Percentiles rank a stretch among this genome's conserved stretches.
Conservation (phyloP, 2,113 vertebrate species). For the Laticauda colubrina region DNA sequence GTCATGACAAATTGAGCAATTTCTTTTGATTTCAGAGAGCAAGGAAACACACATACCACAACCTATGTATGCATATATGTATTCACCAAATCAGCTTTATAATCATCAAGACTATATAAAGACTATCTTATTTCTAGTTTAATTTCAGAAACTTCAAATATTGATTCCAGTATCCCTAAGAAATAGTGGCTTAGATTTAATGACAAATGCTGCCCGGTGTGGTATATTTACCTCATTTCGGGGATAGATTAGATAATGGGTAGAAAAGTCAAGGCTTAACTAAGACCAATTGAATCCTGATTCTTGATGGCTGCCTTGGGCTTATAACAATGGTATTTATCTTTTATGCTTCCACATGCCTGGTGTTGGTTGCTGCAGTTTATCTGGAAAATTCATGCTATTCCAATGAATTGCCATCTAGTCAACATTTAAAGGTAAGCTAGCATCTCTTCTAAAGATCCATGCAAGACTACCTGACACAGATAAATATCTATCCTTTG, state of each 20-base stretch:
- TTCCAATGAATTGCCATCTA: not conserved
- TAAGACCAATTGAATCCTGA: not conserved
- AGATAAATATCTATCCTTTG: not conserved
- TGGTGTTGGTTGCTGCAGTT: not conserved
- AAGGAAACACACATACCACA: not conserved
- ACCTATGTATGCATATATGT: not conserved
- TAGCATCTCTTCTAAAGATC: not conserved
- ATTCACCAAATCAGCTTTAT: not conserved
- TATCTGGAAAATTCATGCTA: not conserved
- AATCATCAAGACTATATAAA: not conserved
- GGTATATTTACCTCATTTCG: not conserved
- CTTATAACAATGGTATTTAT: not conserved
- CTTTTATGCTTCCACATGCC: not conserved
- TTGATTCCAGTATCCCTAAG: not conserved
- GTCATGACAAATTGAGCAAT: not conserved
- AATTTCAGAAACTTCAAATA: not conserved
- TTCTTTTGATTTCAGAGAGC: constrained; percentile 30
- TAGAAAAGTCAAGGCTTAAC: not conserved
- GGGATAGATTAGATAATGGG: constrained; percentile 11
- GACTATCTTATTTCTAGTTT: not conserved
- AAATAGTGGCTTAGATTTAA: not conserved
- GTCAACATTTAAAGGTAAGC: not conserved
- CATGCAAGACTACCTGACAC: not conserved
- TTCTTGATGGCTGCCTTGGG: not conserved
- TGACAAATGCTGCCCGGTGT: not conserved